Conservation (phyloP, 2,888 invertebrate species). For the Euspilapteryx auroguttella region DNA sequence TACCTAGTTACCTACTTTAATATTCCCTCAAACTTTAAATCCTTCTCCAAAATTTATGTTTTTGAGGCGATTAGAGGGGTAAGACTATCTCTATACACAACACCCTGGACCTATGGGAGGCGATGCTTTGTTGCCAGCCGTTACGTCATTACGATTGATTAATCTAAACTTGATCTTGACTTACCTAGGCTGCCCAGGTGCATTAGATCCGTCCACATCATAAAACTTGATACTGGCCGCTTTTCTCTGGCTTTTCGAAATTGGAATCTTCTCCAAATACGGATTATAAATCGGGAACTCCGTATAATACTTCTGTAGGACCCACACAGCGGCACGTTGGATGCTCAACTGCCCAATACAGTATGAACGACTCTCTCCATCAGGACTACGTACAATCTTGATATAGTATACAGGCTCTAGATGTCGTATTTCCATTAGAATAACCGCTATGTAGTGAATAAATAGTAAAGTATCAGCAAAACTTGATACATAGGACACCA, state of each 20-base stretch:
- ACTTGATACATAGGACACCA: slow-evolving; percentile 91
- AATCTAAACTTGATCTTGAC: too few species aligned
- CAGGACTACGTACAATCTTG: slow-evolving; percentile 92
- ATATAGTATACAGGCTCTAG: slow-evolving; percentile 87
- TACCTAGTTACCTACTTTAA: too few species aligned
- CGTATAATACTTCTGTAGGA: slow-evolving; percentile 92
- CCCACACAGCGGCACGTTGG: slow-evolving; percentile 93
- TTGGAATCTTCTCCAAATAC: slow-evolving; percentile 88
- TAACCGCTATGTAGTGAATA: slow-evolving; percentile 91
- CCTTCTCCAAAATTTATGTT: too few species aligned
- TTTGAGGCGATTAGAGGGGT: too few species aligned
- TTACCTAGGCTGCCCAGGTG: slow-evolving; percentile 69
- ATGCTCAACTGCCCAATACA: slow-evolving; percentile 90
- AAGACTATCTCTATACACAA: too few species aligned
- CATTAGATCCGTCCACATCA: slow-evolving; percentile 87
- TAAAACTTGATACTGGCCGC: slow-evolving; percentile 93
- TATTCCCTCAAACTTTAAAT: too few species aligned
- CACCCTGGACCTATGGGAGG: too few species aligned
- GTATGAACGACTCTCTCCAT: slow-evolving; percentile 88
- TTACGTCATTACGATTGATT: too few species aligned
- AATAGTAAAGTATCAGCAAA: slow-evolving; percentile 92
- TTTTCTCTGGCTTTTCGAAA: slow-evolving; percentile 80
- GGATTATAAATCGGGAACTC: slow-evolving; percentile 98
- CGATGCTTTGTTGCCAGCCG: too few species aligned
- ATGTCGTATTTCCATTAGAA: slow-evolving; percentile 91